Evolutionary conservation across 2,113 vertebrate genomes (phyloP), one percentile per base, ranked within the genome.

Genomic region (Phalacrocorax carbo): DNA sequence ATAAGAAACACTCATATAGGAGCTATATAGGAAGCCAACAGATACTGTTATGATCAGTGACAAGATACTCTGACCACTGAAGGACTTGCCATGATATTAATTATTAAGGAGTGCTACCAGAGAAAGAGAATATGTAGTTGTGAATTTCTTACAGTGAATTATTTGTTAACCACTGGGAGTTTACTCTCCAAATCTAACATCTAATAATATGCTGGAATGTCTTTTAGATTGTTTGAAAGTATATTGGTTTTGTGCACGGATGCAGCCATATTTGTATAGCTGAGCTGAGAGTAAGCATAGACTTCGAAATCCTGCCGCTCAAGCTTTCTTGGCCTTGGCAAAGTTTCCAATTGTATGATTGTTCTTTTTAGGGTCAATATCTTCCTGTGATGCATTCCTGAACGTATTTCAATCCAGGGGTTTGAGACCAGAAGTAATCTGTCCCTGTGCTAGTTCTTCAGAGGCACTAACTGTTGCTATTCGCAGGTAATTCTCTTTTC

Each of bases 371-470:
- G 99, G 99, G 99, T 99, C 99, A 7, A 99, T 99, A 97, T 99
- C 99, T 40, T 99, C 99, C 92, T 99, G 99, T 85, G 99, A 99
- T 17, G 99, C 99, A 17, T 99, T 99, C 98, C 98, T 99, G 92
- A 99, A 99, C 77, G 99, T 99, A 90, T 99, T 99, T 98, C 99
- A 99, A 16, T 98, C 99, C 84, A 98, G 99, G 92, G 99, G 99
- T 54, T 98, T 99, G 91, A 98, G 99, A 91, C 99, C 99, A 18
- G 99, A 99, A 97, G 99, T 99, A 82, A 99, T 99, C 97, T 99
- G 99, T 93, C 99, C 99, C 14, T 99, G 99, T 95, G 99, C 99
- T 85, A 98, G 99, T 72, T 99, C 99, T 44, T 98, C 99, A 25
- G 99, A 99, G 96, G 99, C 98, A 0, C 97, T 99, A 68, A 99